A percentile compares a stretch with the other conserved stretches of the same genome.
Conservation (phyloP, 2,797 vertebrate genomes). For the Gymnoscopelus microlampas region DNA sequence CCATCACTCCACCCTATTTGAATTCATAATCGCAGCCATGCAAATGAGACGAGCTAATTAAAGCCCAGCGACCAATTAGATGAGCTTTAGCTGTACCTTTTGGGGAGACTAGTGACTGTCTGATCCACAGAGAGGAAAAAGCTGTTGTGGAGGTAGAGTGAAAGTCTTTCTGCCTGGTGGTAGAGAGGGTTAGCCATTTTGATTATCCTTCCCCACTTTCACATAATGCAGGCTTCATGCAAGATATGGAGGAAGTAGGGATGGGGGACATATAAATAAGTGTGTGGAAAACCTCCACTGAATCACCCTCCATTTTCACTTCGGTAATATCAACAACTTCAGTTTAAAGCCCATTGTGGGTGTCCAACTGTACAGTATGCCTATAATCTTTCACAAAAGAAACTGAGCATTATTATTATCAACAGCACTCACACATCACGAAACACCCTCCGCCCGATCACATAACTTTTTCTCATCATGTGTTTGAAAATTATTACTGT, state of each 20-base stretch:
- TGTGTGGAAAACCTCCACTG: constrained; percentile 19
- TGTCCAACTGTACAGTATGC: not conserved
- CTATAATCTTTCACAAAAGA: constrained; percentile 6
- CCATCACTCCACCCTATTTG: constrained; percentile 79
- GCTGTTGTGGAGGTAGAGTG: constrained; percentile 52
- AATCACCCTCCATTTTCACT: constrained; percentile 28
- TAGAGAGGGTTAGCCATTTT: constrained; percentile 26
- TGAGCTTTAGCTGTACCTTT: constrained; percentile 70
- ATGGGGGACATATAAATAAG: constrained; percentile 47
- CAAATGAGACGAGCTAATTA: constrained; percentile 81
- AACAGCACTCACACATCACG: constrained; percentile 17
- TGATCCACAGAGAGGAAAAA: constrained; percentile 36
- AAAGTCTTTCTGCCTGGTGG: constrained; percentile 24
- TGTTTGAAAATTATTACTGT: constrained; percentile 54
- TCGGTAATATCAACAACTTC: constrained; percentile 33
- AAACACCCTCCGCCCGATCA: constrained; percentile 24
- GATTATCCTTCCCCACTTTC: constrained; percentile 24
- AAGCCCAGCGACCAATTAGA: constrained; percentile 78
- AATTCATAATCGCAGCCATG: constrained; percentile 81
- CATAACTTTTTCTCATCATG: constrained; percentile 36
- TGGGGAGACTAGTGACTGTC: constrained; percentile 56
- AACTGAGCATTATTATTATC: not conserved
- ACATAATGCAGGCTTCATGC: constrained; percentile 34
- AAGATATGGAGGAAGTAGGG: constrained; percentile 52
- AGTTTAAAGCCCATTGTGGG: constrained; percentile 30